Percentiles rank a stretch among this genome's conserved stretches.
phyloP scores from a whole-genome alignment of 2,888 invertebrate genomes.

The Ormyrus rosae region DNA sequence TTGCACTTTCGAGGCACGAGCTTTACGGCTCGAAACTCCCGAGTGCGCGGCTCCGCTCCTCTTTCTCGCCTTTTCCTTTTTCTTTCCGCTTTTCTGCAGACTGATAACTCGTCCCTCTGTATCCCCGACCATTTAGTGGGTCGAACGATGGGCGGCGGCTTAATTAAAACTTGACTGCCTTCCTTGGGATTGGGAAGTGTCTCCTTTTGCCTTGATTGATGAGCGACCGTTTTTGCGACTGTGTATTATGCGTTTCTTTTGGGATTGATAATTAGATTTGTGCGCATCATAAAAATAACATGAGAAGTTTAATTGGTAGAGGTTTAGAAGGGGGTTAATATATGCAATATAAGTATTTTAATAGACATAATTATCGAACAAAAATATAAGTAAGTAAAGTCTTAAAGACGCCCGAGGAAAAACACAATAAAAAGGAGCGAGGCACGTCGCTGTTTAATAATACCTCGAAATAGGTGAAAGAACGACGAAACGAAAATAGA shows the following conservation, averaged over 20 bases:
- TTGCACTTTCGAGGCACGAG: conserved; percentile 3
- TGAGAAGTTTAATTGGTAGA: too few species aligned
- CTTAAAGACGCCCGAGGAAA: too few species aligned
- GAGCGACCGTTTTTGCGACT: background rate
- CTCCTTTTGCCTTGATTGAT: conserved; percentile 10
- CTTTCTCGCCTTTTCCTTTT: conserved; percentile 38
- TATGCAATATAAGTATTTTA: too few species aligned
- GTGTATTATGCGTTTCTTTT: too few species aligned
- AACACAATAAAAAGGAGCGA: background rate
- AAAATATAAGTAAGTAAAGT: too few species aligned
- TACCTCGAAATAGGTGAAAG: conserved; percentile 22
- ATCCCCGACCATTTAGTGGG: conserved; percentile 36
- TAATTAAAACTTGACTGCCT: conserved; percentile 40
- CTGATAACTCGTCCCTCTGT: conserved; percentile 34
- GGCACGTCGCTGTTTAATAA: conserved; percentile 10
- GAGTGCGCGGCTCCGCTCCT: background rate
- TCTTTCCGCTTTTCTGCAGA: conserved; percentile 28
- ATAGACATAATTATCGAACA: too few species aligned
- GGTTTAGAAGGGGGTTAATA: too few species aligned
- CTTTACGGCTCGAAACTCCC: background rate
- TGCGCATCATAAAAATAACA: too few species aligned
- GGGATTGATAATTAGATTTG: too few species aligned
- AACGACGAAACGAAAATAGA: conserved; percentile 7
- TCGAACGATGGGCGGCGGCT: conserved; percentile 23
- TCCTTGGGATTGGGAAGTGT: background rate